Evolutionary conservation across 2,888 invertebrate species (phyloP).

Genomic region (Thereva unica): DNA sequence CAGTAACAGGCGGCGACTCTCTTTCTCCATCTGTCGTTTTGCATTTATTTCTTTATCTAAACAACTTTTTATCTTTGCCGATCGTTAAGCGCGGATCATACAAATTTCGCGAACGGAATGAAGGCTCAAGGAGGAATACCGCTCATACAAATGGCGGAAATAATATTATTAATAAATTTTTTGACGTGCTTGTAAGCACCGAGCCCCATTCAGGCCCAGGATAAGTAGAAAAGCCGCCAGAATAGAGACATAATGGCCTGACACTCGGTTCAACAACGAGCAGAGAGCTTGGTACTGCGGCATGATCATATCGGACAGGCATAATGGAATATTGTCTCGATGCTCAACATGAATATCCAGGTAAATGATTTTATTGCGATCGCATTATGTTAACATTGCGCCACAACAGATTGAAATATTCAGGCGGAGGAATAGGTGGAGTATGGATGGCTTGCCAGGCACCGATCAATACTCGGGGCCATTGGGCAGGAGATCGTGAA

Average conservation of each 20-base stretch:
- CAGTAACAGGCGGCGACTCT: conserved; percentile 31
- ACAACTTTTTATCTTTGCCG: conserved; percentile 38
- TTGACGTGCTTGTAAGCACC: conserved; percentile 24
- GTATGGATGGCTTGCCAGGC: conserved; percentile 7
- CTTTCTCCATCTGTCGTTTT: conserved; percentile 32
- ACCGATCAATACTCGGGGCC: neutral
- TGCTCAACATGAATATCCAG: conserved; percentile 34
- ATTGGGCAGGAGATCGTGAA: conserved; percentile 11
- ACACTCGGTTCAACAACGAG: conserved; percentile 35
- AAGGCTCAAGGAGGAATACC: conserved; percentile 22
- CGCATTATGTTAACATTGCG: conserved; percentile 41
- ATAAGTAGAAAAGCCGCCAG: conserved; percentile 31
- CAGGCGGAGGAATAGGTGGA: conserved; percentile 28
- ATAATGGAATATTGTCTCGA: conserved; percentile 34
- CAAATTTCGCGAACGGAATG: conserved; percentile 27
- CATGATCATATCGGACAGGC: conserved; percentile 35
- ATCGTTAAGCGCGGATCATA: conserved; percentile 31
- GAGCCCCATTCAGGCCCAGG: neutral
- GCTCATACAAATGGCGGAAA: conserved; percentile 35
- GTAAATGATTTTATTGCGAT: conserved; percentile 41
- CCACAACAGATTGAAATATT: conserved; percentile 42
- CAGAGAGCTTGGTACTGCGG: conserved; percentile 17
- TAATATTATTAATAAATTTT: conserved; percentile 35
- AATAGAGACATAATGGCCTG: conserved; percentile 42
- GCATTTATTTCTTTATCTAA: conserved; percentile 31